phyloP scores from a whole-genome alignment of 2,888 invertebrate species.

The Orgyia antiqua region DNA sequence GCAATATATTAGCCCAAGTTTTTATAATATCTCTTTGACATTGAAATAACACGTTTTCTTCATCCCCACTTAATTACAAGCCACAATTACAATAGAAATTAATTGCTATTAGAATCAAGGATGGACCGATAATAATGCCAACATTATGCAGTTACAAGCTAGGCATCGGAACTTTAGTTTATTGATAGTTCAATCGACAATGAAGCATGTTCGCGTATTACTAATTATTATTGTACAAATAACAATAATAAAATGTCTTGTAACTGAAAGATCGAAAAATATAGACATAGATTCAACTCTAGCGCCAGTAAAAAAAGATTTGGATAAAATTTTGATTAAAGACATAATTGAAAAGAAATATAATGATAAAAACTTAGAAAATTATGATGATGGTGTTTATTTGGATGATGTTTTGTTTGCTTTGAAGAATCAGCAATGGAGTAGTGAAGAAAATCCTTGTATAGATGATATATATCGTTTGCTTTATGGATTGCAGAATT shows the following conservation, averaged over 20 bases:
- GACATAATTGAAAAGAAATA: slow-evolving; percentile 18
- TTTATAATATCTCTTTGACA: too few species aligned
- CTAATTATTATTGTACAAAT: slow-evolving; percentile 14
- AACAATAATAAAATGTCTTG: slow-evolving; percentile 27
- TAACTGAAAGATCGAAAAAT: slow-evolving; percentile 25
- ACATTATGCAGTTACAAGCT: slow-evolving; percentile 39
- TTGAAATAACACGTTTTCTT: too few species aligned
- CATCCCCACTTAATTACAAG: too few species aligned
- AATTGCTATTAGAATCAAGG: slow-evolving; percentile 32
- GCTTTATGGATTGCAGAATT: slow-evolving; percentile 62
- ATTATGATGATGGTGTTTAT: slow-evolving; percentile 41
- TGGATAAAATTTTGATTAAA: slow-evolving; percentile 11
- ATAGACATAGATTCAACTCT: slow-evolving; percentile 7
- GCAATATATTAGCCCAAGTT: too few species aligned
- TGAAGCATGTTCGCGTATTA: slow-evolving; percentile 33
- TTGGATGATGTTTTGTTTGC: slow-evolving; percentile 59
- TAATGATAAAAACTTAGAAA: slow-evolving; percentile 20
- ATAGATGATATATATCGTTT: slow-evolving; percentile 49
- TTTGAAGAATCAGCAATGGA: slow-evolving; percentile 57
- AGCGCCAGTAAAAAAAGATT: slow-evolving; percentile 12
- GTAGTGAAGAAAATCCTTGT: slow-evolving; percentile 48
- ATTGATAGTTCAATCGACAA: slow-evolving; percentile 32
- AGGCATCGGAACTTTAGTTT: slow-evolving; percentile 22
- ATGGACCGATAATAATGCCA: slow-evolving; percentile 40
- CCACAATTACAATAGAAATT: slow-evolving; percentile 17